Conservation (phyloP, 2,888 invertebrate species). For the Lydus trimaculatus region DNA sequence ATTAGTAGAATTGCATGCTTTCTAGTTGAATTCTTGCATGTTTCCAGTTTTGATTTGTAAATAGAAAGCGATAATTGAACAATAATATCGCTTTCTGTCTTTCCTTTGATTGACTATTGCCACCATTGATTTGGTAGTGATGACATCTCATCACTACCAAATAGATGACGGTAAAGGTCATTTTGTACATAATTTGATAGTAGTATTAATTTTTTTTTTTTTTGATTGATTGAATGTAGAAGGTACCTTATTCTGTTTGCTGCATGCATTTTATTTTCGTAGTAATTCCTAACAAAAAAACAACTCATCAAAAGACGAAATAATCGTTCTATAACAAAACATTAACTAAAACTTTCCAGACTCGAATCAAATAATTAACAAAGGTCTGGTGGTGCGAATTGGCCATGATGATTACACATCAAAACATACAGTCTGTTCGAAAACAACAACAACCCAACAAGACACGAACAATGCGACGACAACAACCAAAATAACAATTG, state of each 20-base stretch:
- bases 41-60: slow-evolving; percentile 8
- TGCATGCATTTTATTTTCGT: slow-evolving; percentile 34
- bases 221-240: too few species aligned
- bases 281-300: background rate
- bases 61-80: background rate
- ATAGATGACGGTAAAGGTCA: background rate
- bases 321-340: slow-evolving; percentile 17
- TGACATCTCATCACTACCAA: background rate
- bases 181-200: background rate
- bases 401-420: slow-evolving; percentile 55
- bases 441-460: slow-evolving; percentile 53
- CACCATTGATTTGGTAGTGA: background rate
- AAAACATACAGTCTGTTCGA: slow-evolving; percentile 57
- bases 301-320: background rate
- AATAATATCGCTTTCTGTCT: background rate
- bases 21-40: background rate
- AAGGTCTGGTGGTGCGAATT: slow-evolving; percentile 60
- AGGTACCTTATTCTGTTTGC: slow-evolving; percentile 46
- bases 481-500: slow-evolving; percentile 61
- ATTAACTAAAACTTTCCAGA: slow-evolving; percentile 50
- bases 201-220: slow-evolving; percentile 22
- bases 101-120: background rate
- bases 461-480: slow-evolving; percentile 52
- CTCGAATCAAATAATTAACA: slow-evolving; percentile 56
- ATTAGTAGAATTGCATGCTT: background rate